A percentile compares a stretch with the other conserved stretches of the same genome.
Evolutionary conservation across 2,113 vertebrate species (phyloP).

Genomic region (Arenaria interpres): DNA sequence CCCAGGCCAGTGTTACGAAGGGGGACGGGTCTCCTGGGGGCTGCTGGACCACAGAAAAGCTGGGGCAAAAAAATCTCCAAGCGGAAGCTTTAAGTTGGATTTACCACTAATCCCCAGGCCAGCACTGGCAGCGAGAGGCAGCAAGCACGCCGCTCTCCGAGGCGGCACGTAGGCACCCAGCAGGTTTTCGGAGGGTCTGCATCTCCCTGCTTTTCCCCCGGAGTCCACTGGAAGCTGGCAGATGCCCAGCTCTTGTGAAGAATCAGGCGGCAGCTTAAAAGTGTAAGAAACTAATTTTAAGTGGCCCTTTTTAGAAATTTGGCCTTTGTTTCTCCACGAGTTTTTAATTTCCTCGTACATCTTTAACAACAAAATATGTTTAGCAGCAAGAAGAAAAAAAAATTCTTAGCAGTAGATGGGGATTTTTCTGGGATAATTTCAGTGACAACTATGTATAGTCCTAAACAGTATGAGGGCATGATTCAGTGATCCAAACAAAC

Average conservation of each 20-base stretch:
- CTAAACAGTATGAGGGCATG: not conserved
- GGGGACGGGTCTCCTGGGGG: not conserved
- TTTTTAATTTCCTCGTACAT: not conserved
- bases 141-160: not conserved
- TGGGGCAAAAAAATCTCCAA: not conserved
- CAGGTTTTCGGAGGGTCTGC: not conserved
- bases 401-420: not conserved
- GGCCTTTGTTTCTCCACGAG: not conserved
- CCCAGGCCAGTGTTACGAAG: rapidly evolving
- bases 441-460: not conserved
- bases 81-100: not conserved
- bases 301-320: not conserved
- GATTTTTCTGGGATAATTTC: conserved; percentile 25
- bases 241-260: not conserved
- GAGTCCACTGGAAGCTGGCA: not conserved
- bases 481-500: conserved; percentile 56
- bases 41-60: not conserved
- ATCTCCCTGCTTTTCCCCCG: not conserved
- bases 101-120: not conserved
- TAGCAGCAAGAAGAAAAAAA: not conserved
- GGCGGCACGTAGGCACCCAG: not conserved
- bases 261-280: not conserved
- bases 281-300: not conserved
- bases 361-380: conserved; percentile 9
- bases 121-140: not conserved